Percentiles rank a stretch among this genome's conserved stretches.
Evolutionary conservation across 2,113 vertebrate genomes (phyloP).

Genomic region (Cavia porcellus): DNA sequence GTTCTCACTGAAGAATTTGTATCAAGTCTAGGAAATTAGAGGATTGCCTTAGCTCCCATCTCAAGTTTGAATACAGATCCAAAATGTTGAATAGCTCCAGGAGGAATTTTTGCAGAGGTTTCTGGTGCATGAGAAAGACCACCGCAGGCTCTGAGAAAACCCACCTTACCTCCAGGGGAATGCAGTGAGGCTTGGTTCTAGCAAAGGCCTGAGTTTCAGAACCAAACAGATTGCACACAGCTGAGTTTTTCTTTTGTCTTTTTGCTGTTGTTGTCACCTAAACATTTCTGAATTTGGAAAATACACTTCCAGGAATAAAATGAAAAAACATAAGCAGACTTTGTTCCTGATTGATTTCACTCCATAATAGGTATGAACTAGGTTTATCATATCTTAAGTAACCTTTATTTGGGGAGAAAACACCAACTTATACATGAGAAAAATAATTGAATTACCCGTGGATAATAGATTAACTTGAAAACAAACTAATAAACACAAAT

Average conservation of each 20-base stretch:
- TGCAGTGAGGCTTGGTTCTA: background rate
- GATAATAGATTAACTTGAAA: slow-evolving; percentile 17
- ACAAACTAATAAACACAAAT: background rate
- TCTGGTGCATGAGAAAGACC: background rate
- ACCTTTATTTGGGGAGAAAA: background rate
- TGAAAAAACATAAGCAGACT: background rate
- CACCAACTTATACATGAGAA: background rate
- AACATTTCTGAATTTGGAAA: slow-evolving; percentile 31
- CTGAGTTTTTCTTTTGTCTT: background rate
- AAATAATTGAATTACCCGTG: background rate
- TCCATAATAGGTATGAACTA: background rate
- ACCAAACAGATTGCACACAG: background rate
- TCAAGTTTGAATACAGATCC: background rate
- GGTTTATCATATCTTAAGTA: background rate
- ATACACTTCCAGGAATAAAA: slow-evolving; percentile 26
- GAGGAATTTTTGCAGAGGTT: background rate
- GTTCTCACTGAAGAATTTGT: background rate
- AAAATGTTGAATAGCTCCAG: background rate
- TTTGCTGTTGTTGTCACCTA: background rate
- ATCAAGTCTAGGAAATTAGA: background rate
- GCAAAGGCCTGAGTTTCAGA: background rate
- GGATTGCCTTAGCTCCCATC: background rate
- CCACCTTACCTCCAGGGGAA: background rate
- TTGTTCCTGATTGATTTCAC: background rate
- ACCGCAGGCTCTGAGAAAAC: background rate